Base-by-base conservation (phyloP, 2,797 vertebrate species). In the Phylloscopus collybita region DNA sequence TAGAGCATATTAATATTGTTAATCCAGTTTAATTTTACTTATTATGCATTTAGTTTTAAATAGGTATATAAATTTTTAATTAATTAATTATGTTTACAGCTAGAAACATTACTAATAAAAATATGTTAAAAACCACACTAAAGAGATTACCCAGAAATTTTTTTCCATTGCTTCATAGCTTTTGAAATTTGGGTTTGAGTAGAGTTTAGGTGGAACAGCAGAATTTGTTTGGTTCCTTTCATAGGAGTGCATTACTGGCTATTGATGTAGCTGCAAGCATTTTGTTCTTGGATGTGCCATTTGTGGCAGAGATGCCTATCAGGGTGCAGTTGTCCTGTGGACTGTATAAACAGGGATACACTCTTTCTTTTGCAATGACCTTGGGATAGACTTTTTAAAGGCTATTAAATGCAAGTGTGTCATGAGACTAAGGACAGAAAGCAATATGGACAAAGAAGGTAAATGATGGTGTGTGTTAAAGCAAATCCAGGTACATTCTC, bases 341-440 rank as follows among this genome's bases (percentile, higher is more conserved):
- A 21, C 72, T 80, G 20, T 17, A 13, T 72, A 74, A 85, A 81
- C 20, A 56, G 69, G 51, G 62, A 56, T 85, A 34, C 49, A 11
- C 21, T 51, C 19, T 29, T 72, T 47, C 62, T 81, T 75, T 91
- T 67, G n/a, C 57, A 49, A 2, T 69, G 79, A 91, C 79, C 69
- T 93, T 95, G 87, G 76, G 54, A 86, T 85, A 64, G 56, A 80
- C n/a, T n/a, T 93, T 91, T 87, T 64, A 59, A 81, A 92, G 53
- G 54, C 45, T 56, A 16, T 76, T 84, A 57, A 84, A 59, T 56
- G 49, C 38, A 65, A 75, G 36, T 22, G 30, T 67, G 40, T 64
- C 2, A 1, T 51, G 76, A 88, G 81, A 45, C 49, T 70, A 25
- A 84, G 36, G 64, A 70, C 34, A 67, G 49, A 44, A 61, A 88